Percentiles rank a stretch among this genome's conserved stretches.
Evolutionary conservation across 2,888 invertebrate species (phyloP).

Genomic region (Megamerina dolium): DNA sequence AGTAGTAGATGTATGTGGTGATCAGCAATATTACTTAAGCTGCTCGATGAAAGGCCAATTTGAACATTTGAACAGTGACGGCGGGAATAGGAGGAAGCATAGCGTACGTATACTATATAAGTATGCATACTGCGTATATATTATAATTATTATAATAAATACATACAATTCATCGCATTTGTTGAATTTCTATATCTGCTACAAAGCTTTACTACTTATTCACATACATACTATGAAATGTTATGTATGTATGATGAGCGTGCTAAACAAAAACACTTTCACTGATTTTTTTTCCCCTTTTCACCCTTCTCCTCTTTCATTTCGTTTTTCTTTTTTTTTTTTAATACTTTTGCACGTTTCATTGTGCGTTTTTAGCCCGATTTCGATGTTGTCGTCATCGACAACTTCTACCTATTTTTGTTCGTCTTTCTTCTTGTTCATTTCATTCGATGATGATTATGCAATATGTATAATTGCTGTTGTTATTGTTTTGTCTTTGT

Average conservation of each 20-base stretch:
- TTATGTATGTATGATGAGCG: conserved; percentile 26
- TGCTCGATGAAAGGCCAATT: too few species aligned
- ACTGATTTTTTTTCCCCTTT: conserved; percentile 28
- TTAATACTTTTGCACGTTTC: background rate
- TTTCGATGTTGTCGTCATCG: conserved; percentile 6
- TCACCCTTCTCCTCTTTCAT: background rate
- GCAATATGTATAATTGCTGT: background rate
- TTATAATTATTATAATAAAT: too few species aligned
- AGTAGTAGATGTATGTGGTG: too few species aligned
- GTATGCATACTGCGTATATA: too few species aligned
- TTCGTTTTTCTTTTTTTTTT: conserved; percentile 4
- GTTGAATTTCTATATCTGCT: too few species aligned
- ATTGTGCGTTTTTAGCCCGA: conserved; percentile 4
- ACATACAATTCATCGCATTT: too few species aligned
- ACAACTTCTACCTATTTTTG: background rate
- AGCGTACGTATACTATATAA: too few species aligned
- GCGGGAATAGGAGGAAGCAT: too few species aligned
- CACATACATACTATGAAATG: too few species aligned
- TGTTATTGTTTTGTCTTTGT: background rate
- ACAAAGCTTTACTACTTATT: too few species aligned
- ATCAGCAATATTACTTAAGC: too few species aligned
- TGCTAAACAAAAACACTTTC: conserved; percentile 31
- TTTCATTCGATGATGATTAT: background rate
- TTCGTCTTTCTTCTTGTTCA: background rate
- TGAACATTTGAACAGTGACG: too few species aligned